Conservation (phyloP, 2,113 vertebrate species). For the Chinchilla lanigera region DNA sequence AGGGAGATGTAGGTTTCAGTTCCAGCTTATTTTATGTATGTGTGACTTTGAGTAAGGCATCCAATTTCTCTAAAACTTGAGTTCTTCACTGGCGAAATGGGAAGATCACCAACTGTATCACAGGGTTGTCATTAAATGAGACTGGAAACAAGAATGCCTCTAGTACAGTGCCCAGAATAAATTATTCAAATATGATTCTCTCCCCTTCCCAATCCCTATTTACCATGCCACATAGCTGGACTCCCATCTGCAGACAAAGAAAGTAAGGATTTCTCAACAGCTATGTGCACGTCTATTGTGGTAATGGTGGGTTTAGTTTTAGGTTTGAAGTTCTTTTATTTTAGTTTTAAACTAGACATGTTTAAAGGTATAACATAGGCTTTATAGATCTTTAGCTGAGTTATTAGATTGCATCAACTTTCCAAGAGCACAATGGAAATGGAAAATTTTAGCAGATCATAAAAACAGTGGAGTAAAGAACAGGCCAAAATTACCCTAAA, state of each 20-base stretch:
- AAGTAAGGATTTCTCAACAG: slow-evolving; percentile 9
- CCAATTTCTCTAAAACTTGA: background rate
- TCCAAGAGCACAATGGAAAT: background rate
- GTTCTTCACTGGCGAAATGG: slow-evolving; percentile 32
- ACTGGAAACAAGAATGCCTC: slow-evolving; percentile 38
- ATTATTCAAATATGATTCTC: slow-evolving; percentile 40
- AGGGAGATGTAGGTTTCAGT: background rate
- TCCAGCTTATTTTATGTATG: background rate
- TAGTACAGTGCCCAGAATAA: background rate
- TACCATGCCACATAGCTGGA: background rate
- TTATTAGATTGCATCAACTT: slow-evolving; percentile 37
- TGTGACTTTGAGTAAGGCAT: background rate
- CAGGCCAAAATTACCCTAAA: slow-evolving; percentile 9
- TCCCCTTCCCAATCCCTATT: background rate
- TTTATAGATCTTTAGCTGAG: background rate
- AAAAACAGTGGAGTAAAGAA: slow-evolving; percentile 5
- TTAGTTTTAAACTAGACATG: background rate
- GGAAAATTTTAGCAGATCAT: background rate
- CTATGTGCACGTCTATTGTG: background rate
- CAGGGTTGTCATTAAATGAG: slow-evolving; percentile 33
- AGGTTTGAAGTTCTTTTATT: background rate
- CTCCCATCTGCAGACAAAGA: background rate
- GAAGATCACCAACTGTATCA: background rate
- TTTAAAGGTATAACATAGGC: background rate
- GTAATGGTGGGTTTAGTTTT: background rate